Base-by-base conservation (phyloP, 1,140 invertebrate genomes). In the Samia ricini region DNA sequence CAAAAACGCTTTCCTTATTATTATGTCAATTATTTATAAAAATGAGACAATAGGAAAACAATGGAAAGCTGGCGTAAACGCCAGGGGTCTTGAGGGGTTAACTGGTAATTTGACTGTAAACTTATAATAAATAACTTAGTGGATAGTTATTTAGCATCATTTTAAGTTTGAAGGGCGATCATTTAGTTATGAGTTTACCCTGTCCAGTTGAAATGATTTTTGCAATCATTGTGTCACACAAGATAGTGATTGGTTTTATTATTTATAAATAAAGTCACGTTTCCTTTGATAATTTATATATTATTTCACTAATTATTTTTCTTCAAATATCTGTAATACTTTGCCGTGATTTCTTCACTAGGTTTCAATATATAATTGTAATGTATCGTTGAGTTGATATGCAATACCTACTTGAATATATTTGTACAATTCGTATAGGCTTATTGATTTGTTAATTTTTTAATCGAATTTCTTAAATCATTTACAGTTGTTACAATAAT, bases 281-380 rank as follows among this genome's bases (percentile, higher is more conserved):
- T 74, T 60, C 73, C 68, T 72, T 74, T 76, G 65, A 68, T 63
- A 69, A 74, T 74, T 78, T 68, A 58, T n/a, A n/a, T 33, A 61
- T 61, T 62, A 66, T 58, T 22, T 58, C 50, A 58, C 52, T 36
- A n/a, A 54, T 21, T 61, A 52, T 49, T 19, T 22, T 58, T 21
- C 19, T 60, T 19, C 26, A 42, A n/a, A 57, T 57, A 10, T 21
- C 18, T 33, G 18, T 29, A 57, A 57, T 51, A 20, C 50, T 21
- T 57, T 57, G 26, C 7, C 24, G 54, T 56, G 10, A 20, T 51
- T 51, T 51, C 19, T 49, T 64, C 6, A 12, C 26, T 60, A 20
- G 22, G 26, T 22, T 21, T 54, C 50, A 64, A 36, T 24, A 36
- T 60, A 52, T 22, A 59, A 63, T 57, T 55, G 48, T 54, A 12